Evolutionary conservation across 2,888 invertebrate genomes (phyloP), one percentile per base, ranked within the genome.

Genomic region (Drosophila falleni): DNA sequence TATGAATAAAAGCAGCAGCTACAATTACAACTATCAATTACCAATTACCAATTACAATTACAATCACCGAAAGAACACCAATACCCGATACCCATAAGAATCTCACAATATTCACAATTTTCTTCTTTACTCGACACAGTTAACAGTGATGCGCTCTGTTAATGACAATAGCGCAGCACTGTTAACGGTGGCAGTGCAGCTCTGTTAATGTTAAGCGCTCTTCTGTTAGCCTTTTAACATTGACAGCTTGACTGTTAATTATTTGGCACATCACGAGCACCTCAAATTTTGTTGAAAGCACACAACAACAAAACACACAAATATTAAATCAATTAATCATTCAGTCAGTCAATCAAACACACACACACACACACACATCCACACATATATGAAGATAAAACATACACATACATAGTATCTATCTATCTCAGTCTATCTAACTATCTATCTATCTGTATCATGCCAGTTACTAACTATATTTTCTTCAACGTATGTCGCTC

Each of bases 401-500:
- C 46, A 74, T 60, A 44, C 59, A 60, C 44, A 35, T 5, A 60
- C 47, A 51, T 47, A 26, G 41, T 75, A 69, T 79, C 62, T 59
- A 65, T 71, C 71, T 83, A 62, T 71, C 67, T 70, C 66, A 61
- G 37, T 64, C 64, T 74, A 51, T 68, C 71, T 76, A 61, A 74
- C 71, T 80, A 31, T 9, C 81, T 75, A 63, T 76, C 71, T 76
- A 61, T 74, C 71, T 80, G 51, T 82, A 51, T 81, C 78, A 76
- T 44, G 64, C 49, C 68, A 73, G 65, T 73, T 60, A 75, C 61
- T 74, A 77, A 77, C 70, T 78, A 69, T 78, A 49, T 78, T 65
- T 71, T 74, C 71, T 68, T 47, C 71, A 78, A 71, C 71, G 71
- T 78, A 46, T 74, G 61, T 78, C 78, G 65, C 72, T 44, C 72